Evolutionary conservation across 37 sponge, comb jelly and placozoan genomes (phyloP), one percentile per base, ranked within the genome.

Genomic region (Crambe crambe): DNA sequence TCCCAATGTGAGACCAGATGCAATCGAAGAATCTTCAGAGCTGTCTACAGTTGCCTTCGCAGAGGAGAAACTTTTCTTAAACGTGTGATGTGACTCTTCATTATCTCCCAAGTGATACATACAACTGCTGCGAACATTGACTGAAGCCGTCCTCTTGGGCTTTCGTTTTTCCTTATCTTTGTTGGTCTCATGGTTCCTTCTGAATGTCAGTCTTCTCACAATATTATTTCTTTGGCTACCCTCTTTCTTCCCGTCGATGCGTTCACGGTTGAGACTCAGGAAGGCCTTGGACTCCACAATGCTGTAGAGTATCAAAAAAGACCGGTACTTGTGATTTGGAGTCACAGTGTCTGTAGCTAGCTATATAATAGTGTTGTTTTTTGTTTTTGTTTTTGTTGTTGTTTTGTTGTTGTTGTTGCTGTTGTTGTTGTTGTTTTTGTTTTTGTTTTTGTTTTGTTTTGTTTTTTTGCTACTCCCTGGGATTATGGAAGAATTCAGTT

Each of bases 171-270:
- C 64, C 51, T 75, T 60, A 10, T 76, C 62, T 1, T 51, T 32
- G 39, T 76, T 30, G 51, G 27, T 25, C 4, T 22, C 61, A 21
- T 25, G 21, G 27, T 25, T 60, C 61, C 25, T 20, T 60, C 27
- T 78, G 78, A 72, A 72, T 32, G 81, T 81, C 21, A 81, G 71
- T 17, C 63, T 42, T 43, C 61, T 20, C 23, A 25, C 61, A 25
- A 60, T 20, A 58, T 56, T 37, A 35, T 58, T n/a, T 2, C 10
- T 59, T 35, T 72, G 63, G 63, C 26, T 62, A n/a, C n/a, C n/a
- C 5, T 68, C 68, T 9, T 68, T 37, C 68, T 27, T 62, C 8
- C n/a, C 12, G 26, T 62, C 31, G 15, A 8, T 29, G 15, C 15
- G 30, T 18, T 8, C 63, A 30, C n/a, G 6, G 63, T n/a, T 8